Percentiles rank a stretch among this genome's conserved stretches.
Conservation (phyloP, 1,140 invertebrate species). For the Cherax quadricarinatus region DNA sequence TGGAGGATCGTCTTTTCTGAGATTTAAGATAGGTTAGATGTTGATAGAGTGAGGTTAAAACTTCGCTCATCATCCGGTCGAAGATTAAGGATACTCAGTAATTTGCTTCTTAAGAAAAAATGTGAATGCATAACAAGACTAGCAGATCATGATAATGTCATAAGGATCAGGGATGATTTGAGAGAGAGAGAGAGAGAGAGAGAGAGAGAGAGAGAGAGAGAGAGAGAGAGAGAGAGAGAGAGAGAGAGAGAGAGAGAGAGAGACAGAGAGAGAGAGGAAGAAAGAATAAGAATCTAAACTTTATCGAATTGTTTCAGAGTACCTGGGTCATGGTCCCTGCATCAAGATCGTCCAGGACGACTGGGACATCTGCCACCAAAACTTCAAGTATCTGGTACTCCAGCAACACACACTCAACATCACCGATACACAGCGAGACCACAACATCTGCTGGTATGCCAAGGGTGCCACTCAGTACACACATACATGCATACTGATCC, state of each 20-base stretch:
- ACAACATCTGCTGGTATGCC: slow-evolving; percentile 33
- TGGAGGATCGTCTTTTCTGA: too few species aligned
- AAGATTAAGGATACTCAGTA: too few species aligned
- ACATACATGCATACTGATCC: neutral
- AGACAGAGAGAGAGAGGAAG: neutral
- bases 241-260: neutral
- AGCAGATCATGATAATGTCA: too few species aligned
- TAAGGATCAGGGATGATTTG: neutral
- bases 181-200: neutral
- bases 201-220: neutral
- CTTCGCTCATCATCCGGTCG: too few species aligned
- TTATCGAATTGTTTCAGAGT: slow-evolving; percentile 11
- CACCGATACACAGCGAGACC: slow-evolving; percentile 1
- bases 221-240: neutral
- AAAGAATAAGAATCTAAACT: neutral
- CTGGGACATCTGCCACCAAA: slow-evolving; percentile 44
- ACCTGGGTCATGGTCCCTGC: slow-evolving; percentile 24
- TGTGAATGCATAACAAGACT: too few species aligned
- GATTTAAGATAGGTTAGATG: too few species aligned
- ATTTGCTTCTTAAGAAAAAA: too few species aligned
- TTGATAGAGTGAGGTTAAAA: too few species aligned
- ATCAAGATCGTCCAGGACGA: slow-evolving; percentile 33
- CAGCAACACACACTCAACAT: slow-evolving; percentile 30
- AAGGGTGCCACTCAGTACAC: neutral
- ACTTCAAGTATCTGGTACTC: slow-evolving; percentile 31